A percentile compares a stretch with the other conserved stretches of the same genome.
Evolutionary conservation across 2,888 invertebrate genomes (phyloP).

Genomic region (Drosophila macrothrix): DNA sequence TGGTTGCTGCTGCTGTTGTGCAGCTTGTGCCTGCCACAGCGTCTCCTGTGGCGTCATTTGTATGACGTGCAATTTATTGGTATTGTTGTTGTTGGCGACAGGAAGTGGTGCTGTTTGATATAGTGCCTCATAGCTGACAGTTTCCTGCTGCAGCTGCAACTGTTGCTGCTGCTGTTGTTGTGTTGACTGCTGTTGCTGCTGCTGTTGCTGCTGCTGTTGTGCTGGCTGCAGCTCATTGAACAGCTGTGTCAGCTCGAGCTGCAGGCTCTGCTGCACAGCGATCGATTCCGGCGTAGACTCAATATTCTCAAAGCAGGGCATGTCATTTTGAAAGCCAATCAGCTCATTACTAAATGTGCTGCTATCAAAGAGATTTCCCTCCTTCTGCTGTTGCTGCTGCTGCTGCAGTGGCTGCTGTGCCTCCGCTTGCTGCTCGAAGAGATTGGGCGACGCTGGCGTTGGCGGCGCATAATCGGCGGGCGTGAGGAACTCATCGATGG

Average conservation of each 20-base stretch:
- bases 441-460: slow-evolving; percentile 47
- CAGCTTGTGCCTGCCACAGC: slow-evolving; percentile 44
- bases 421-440: slow-evolving; percentile 38
- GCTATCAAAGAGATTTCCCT: slow-evolving; percentile 55
- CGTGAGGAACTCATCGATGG: slow-evolving; percentile 77
- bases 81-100: slow-evolving; percentile 1
- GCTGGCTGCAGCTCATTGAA: slow-evolving; percentile 68
- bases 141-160: slow-evolving; percentile 33
- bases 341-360: slow-evolving; percentile 77
- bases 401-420: slow-evolving; percentile 6
- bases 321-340: slow-evolving; percentile 82
- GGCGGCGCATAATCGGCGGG: slow-evolving; percentile 79
- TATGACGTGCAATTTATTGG: slow-evolving; percentile 45
- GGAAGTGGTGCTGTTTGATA: slow-evolving; percentile 26
- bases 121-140: slow-evolving; percentile 34
- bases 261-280: slow-evolving; percentile 52
- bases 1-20: slow-evolving; percentile 12
- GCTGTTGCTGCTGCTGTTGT: slow-evolving; percentile 17
- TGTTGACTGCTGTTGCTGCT: slow-evolving; percentile 20
- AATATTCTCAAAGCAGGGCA: slow-evolving; percentile 82
- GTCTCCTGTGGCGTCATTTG: slow-evolving; percentile 38
- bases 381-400: slow-evolving; percentile 15
- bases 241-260: slow-evolving; percentile 70
- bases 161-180: slow-evolving; percentile 28
- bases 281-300: slow-evolving; percentile 50